Base-by-base conservation (phyloP, 2,888 invertebrate genomes). In the Erebia palarica region DNA sequence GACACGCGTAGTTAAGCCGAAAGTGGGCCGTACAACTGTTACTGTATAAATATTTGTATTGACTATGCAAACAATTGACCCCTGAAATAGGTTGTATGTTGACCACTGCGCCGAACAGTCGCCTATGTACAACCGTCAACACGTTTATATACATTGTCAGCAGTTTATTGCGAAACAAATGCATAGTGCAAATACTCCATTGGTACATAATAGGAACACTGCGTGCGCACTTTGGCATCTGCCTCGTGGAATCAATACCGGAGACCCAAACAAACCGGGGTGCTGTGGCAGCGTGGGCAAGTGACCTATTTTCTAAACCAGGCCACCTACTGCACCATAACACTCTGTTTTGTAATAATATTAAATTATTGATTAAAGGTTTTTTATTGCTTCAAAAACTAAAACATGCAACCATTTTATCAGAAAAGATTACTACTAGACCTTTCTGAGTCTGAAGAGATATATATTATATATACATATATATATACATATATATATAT, bases 241-340 rank as follows among this genome's bases (percentile, higher is more conserved):
- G 70, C 72, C 74, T 66, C 59, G 69, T 55, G 65, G 82, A 87
- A 90, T 92, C 92, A 87, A 92, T 92, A 92, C 83, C 77, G 75
- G 84, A 81, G 89, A 92, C 92, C 92, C 92, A 92, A 92, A 92
- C 92, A 92, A 91, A 89, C 87, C 81, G 80, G 66, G 83, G 83
- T 80, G 79, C 85, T 83, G 81, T 84, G 81, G 76, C 81, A 84
- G 84, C 85, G 84, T 88, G 89, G 86, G 88, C 90, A 84, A 86
- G 79, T 92, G 91, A 91, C 92, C 92, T 86, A 92, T 86, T 88
- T 79, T 87, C 83, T 80, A 76, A 78, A 81, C 80, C 80, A 74
- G 80, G 79, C 78, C 78, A 76, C 75, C 79, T 78, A 80, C 79
- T 83, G 79, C 81, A 80, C 71, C 66, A 65, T 74, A 74, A 27